Evolutionary conservation across 2,113 vertebrate genomes (phyloP), one percentile per base, ranked within the genome.

Genomic region (Pseudorasbora parva): DNA sequence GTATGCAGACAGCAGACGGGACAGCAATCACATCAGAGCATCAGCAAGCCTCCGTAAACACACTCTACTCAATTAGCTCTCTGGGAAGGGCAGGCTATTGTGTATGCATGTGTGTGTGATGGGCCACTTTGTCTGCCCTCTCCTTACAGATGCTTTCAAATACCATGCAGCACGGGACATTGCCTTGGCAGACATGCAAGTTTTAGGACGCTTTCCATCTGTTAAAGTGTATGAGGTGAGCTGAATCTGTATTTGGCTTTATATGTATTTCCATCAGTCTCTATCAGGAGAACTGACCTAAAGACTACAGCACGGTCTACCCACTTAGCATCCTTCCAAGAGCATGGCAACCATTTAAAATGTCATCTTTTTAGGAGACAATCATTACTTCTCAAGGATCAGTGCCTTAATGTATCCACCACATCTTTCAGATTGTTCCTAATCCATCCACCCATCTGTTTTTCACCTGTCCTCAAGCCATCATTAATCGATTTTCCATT

Each of bases 21-120:
- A 82, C 71, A 77, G 49, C 82, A 71, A 68, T 68, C 75, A 57
- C 75, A 84, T 84, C 75, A 84, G 47, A 69, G 64, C 21, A 81
- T 81, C 64, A 57, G 66, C 60, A 84, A 78, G 59, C 12, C 47
- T 84, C n/a, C 19, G 82, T 78, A 78, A 84, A 84, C 82, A 78
- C 74, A 84, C 37, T 71, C 72, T 41, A 54, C 75, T 84, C 49
- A 84, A 71, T 78, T 78, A 71, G 79, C 79, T 81, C 78, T 51
- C 62, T 23, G 64, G 21, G 27, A 81, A 81, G 79, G 62, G n/a
- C 56, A 78, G 47, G 64, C 41, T 76, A 64, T 74, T 66, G 37
- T 27, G 45, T 33, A 7, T 59, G 49, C 12, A 8, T 72, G 69
- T 72, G 68, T 59, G 80, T 72, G 69, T 19, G 15, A 25, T 60